These are phyloP conservation scores for Ricordea florida DNA, from an alignment of 92 coral and sea anemone genomes.

Conservation along the genomic window DNA sequence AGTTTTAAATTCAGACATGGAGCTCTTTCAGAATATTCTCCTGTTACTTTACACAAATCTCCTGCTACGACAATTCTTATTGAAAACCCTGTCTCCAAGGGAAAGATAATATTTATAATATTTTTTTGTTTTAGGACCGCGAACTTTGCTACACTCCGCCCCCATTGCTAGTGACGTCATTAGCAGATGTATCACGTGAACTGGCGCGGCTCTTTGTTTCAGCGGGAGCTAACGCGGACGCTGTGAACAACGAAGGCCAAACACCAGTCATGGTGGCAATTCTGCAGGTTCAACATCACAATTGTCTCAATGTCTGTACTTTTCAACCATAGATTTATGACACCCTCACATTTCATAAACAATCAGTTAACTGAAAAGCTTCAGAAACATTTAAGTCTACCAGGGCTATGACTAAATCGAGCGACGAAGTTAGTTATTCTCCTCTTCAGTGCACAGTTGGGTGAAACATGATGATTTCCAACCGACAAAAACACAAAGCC, in stretches of 20 bases:
- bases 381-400: too few relatives aligned
- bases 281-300: slow-evolving; percentile 50
- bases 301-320: background rate
- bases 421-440: too few relatives aligned
- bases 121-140: background rate
- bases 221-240: slow-evolving; percentile 69
- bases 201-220: slow-evolving; percentile 47
- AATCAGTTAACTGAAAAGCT: too few relatives aligned
- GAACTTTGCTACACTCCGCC: slow-evolving; percentile 19
- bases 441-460: too few relatives aligned
- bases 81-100: background rate
- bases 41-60: too few relatives aligned
- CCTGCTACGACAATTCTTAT: background rate
- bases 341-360: too few relatives aligned
- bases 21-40: too few relatives aligned
- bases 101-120: background rate
- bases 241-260: slow-evolving; percentile 64
- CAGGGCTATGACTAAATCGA: too few relatives aligned
- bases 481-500: too few relatives aligned
- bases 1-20: too few relatives aligned
- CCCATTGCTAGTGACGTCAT: slow-evolving; percentile 38
- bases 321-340: too few relatives aligned
- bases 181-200: slow-evolving; percentile 56
- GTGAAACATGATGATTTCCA: too few relatives aligned
- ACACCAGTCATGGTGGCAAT: slow-evolving; percentile 88